Percentiles rank a stretch among this genome's conserved stretches.
phyloP scores from a whole-genome alignment of 2,888 invertebrate genomes.

The Drosophila stalkeri region DNA sequence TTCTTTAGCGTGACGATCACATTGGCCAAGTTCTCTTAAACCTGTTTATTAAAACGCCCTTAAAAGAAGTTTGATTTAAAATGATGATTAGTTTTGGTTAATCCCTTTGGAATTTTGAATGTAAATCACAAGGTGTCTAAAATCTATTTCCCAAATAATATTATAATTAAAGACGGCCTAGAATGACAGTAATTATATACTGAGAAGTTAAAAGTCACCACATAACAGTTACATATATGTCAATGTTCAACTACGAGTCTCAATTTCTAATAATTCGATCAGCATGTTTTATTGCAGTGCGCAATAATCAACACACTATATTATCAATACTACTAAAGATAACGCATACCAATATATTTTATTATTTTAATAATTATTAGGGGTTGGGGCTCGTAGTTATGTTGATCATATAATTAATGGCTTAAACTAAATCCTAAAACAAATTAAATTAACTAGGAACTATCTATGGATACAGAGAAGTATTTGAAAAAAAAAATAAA shows the following conservation, averaged over 20 bases:
- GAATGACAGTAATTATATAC: background rate
- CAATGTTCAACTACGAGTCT: no score
- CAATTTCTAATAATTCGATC: no score
- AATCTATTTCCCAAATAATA: background rate
- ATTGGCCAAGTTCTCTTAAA: conserved; percentile 34
- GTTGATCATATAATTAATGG: background rate
- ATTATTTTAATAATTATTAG: no score
- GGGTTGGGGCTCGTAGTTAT: no score
- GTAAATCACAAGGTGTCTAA: background rate
- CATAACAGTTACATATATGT: background rate
- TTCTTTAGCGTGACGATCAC: conserved; percentile 16
- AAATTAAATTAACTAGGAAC: background rate
- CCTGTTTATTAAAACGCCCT: conserved; percentile 27
- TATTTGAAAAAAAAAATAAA: background rate
- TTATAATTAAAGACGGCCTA: background rate
- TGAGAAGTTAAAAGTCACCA: background rate
- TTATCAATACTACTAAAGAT: no score
- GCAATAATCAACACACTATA: no score
- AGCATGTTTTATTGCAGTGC: no score
- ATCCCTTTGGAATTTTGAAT: background rate
- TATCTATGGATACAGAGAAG: background rate
- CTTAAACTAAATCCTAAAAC: background rate
- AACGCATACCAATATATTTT: no score
- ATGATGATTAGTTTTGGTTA: background rate
- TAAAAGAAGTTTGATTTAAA: conserved; percentile 8